Evolutionary conservation across 92 coral and sea anemone genomes (phyloP).

Genomic region (Bergia sp.): DNA sequence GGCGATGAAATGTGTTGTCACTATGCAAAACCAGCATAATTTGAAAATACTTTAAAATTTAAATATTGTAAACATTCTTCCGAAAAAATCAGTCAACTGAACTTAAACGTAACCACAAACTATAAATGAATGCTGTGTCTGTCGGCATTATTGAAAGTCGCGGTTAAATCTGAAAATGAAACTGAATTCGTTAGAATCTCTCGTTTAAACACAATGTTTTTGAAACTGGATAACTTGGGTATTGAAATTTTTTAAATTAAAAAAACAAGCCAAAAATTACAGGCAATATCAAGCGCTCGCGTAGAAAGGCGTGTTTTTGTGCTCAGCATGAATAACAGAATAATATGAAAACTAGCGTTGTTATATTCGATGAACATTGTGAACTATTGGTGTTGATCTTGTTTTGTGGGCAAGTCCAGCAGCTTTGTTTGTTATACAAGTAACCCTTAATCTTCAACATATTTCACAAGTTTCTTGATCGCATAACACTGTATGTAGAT

Average conservation of each 20-base stretch:
- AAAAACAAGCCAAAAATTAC: neutral
- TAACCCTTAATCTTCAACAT: constrained; percentile 1
- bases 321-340: neutral
- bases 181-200: neutral
- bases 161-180: neutral
- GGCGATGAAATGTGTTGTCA: neutral
- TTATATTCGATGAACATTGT: neutral
- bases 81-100: constrained; percentile 7
- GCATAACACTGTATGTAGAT: neutral
- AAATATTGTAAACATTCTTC: constrained; percentile 3
- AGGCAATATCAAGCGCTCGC: neutral
- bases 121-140: neutral
- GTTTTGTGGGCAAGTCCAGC: constrained; percentile 16
- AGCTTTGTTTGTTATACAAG: constrained; percentile 19
- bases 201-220: too few species aligned
- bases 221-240: neutral
- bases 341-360: neutral
- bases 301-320: neutral
- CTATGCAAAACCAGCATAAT: neutral
- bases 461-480: neutral
- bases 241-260: neutral
- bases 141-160: neutral
- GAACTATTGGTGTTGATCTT: constrained; percentile 17
- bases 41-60: neutral
- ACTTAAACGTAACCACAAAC: neutral